Conservation (phyloP, 2,888 invertebrate species). For the Chrysomela aeneicollis region DNA sequence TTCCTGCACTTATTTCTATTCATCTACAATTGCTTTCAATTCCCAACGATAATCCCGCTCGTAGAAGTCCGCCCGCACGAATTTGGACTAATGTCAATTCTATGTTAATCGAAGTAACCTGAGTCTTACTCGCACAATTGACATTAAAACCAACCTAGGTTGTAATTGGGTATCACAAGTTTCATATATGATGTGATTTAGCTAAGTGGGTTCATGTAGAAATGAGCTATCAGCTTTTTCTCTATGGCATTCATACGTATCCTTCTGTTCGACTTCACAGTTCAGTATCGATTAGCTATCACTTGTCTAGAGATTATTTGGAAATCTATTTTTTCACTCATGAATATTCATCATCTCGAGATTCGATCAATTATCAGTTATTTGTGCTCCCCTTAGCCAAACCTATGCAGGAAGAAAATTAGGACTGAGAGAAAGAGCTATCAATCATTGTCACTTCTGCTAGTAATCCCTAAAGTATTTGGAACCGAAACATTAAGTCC, state of each 20-base stretch:
- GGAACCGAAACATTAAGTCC: background rate
- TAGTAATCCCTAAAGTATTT: background rate
- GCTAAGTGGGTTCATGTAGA: slow-evolving; percentile 22
- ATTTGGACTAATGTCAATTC: slow-evolving; percentile 53
- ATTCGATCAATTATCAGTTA: background rate
- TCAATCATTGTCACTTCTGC: background rate
- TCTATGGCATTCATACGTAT: background rate
- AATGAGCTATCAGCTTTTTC: slow-evolving; percentile 6
- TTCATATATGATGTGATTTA: slow-evolving; percentile 42
- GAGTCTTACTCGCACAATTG: slow-evolving; percentile 44
- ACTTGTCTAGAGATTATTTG: background rate
- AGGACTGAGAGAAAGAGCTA: background rate
- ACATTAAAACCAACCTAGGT: slow-evolving; percentile 51
- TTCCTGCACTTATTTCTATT: background rate
- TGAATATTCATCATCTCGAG: background rate
- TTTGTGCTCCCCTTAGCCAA: background rate
- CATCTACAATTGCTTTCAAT: slow-evolving; percentile 17
- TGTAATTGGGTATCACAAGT: slow-evolving; percentile 48
- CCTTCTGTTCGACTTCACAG: background rate
- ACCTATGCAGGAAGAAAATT: background rate
- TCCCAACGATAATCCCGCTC: slow-evolving; percentile 18
- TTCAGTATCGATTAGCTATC: background rate
- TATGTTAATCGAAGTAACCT: slow-evolving; percentile 52
- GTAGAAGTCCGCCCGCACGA: slow-evolving; percentile 11
- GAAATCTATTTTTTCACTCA: background rate